A percentile compares a stretch with the other conserved stretches of the same genome.
These are phyloP conservation scores for Alfaro cultratus DNA, from an alignment of 2,797 vertebrate genomes.

Conservation along the genomic window DNA sequence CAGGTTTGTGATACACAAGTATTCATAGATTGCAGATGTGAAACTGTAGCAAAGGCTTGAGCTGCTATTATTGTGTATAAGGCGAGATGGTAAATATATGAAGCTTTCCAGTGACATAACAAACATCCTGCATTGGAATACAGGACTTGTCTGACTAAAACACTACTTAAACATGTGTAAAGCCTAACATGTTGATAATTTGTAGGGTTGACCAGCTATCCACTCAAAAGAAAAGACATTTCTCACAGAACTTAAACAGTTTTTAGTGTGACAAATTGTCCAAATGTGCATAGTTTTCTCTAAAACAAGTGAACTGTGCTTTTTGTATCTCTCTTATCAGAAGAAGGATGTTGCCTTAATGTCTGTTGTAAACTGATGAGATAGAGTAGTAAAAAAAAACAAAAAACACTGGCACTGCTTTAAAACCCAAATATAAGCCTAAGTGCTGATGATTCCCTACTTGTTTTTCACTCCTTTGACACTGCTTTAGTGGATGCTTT, in stretches of 20 bases:
- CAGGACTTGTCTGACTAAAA: background rate
- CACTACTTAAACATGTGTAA: background rate
- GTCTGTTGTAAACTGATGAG: background rate
- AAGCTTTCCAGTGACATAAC: background rate
- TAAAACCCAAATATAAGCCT: constrained; percentile 1
- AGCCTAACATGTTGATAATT: background rate
- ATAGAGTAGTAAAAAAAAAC: background rate
- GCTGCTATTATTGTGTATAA: background rate
- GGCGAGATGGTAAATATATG: background rate
- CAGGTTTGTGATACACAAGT: background rate
- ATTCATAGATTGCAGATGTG: background rate
- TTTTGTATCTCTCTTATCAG: background rate
- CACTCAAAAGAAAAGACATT: background rate
- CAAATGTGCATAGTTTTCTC: background rate
- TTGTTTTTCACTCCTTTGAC: constrained; percentile 16
- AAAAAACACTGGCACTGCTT: constrained; percentile 4
- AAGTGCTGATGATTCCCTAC: constrained; percentile 1
- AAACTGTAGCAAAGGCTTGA: background rate
- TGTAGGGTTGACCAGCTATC: background rate
- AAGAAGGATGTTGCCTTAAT: background rate
- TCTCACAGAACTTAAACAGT: background rate
- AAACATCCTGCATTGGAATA: background rate
- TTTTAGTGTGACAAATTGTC: background rate
- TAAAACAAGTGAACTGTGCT: background rate
- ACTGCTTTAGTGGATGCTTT: constrained; percentile 36